phyloP scores from a whole-genome alignment of 2,888 invertebrate genomes.

The Cyclophora punctaria region DNA sequence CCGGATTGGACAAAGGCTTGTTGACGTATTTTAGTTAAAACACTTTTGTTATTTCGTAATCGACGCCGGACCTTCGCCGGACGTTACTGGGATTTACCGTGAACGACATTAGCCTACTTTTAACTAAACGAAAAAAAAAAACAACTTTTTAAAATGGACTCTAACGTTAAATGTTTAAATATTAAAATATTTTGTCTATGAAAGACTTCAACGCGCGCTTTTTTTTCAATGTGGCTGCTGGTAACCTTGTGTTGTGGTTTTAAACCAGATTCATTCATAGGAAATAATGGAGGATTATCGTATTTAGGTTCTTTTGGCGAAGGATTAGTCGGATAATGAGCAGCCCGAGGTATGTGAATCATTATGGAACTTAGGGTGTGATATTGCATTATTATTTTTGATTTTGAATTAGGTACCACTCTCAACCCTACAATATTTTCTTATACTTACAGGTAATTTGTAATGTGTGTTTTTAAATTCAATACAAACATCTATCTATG shows the following conservation, averaged over 20 bases:
- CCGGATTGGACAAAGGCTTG: constrained; percentile 52
- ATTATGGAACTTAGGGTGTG: not conserved
- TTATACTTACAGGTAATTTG: too few species aligned
- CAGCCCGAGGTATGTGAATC: constrained; percentile 30
- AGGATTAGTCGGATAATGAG: constrained; percentile 53
- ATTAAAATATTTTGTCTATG: constrained; percentile 2
- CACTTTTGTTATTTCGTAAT: constrained; percentile 34
- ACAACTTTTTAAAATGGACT: not conserved
- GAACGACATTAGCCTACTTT: not conserved
- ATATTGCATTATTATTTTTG: too few species aligned
- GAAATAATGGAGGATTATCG: constrained; percentile 49
- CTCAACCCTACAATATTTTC: too few species aligned
- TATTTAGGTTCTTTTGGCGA: constrained; percentile 42
- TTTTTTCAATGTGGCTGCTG: not conserved
- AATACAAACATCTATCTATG: too few species aligned
- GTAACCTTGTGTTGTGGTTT: constrained; percentile 15
- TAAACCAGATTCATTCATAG: constrained; percentile 32
- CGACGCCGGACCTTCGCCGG: constrained; percentile 67
- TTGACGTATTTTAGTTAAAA: constrained; percentile 18
- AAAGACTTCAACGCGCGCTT: constrained; percentile 6
- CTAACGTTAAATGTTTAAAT: not conserved
- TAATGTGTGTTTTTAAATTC: too few species aligned
- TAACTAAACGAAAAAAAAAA: not conserved
- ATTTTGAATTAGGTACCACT: too few species aligned
- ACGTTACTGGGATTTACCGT: constrained; percentile 35